phyloP scores from a whole-genome alignment of 2,888 invertebrate species.

The Steinernema carpocapsae region DNA sequence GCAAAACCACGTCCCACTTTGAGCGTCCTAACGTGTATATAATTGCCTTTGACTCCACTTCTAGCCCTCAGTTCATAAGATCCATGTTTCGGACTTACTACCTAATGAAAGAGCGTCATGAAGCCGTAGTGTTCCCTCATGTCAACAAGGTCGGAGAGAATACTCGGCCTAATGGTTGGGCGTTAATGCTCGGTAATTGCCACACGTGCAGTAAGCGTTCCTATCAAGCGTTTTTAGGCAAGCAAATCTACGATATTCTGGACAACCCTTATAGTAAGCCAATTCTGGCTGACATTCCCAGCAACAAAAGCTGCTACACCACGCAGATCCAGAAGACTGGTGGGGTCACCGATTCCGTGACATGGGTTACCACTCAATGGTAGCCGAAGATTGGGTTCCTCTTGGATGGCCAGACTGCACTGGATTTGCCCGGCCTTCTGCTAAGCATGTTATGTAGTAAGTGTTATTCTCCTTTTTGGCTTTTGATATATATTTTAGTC shows the following conservation, averaged over 20 bases:
- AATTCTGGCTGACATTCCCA: neutral
- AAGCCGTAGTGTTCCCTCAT: neutral
- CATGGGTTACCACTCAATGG: slow-evolving; percentile 12
- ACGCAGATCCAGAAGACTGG: neutral
- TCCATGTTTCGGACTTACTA: slow-evolving; percentile 7
- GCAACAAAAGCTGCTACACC: neutral
- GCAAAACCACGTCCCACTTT: neutral
- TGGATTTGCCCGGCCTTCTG: slow-evolving; percentile 25
- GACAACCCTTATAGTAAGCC: too few species aligned
- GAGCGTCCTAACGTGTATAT: neutral
- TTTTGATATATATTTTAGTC: too few species aligned
- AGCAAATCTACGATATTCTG: too few species aligned
- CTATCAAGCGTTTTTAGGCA: neutral
- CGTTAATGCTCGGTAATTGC: slow-evolving; percentile 18
- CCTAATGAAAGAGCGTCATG: slow-evolving; percentile 11
- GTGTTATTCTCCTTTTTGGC: too few species aligned
- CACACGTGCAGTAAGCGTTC: too few species aligned
- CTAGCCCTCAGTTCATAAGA: neutral
- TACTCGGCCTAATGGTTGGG: slow-evolving; percentile 5
- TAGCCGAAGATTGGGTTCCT: slow-evolving; percentile 18
- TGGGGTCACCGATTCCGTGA: slow-evolving; percentile 6
- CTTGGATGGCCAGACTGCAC: slow-evolving; percentile 28
- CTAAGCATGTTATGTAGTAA: slow-evolving; percentile 38
- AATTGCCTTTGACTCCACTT: slow-evolving; percentile 3
- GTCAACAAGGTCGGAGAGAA: slow-evolving; percentile 5